Evolutionary conservation across 37 sponge, comb jelly and placozoan genomes (phyloP).

Genomic region (Mnemiopsis leidyi): DNA sequence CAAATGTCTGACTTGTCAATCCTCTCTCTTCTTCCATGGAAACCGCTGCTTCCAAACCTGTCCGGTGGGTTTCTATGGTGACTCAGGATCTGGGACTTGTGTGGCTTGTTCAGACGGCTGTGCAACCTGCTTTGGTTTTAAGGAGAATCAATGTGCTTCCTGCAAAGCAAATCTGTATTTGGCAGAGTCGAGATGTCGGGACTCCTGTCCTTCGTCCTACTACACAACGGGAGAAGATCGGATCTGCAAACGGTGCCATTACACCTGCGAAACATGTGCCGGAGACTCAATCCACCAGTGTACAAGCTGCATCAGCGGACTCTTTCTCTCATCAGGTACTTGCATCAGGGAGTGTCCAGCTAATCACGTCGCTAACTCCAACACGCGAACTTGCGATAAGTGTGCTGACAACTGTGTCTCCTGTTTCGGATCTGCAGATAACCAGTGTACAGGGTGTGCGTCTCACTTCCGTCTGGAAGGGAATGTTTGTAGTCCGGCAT

Average conservation of each 20-base stretch:
- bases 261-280: slow-evolving; percentile 3
- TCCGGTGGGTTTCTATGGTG: background rate
- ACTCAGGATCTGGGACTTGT: background rate
- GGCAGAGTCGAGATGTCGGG: background rate
- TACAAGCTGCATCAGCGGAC: background rate
- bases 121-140: background rate
- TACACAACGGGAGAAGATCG: background rate
- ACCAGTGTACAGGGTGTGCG: background rate
- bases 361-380: background rate
- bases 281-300: background rate
- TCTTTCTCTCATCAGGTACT: background rate
- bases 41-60: slow-evolving; percentile 11
- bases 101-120: slow-evolving; percentile 7
- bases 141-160: slow-evolving; percentile 6
- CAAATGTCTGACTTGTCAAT: slow-evolving; percentile 11
- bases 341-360: background rate
- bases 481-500: background rate
- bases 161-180: background rate
- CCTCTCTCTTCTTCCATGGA: background rate
- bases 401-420: slow-evolving; percentile 28
- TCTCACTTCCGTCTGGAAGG: background rate
- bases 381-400: background rate
- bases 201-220: background rate
- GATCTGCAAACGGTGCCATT: slow-evolving; percentile 49
- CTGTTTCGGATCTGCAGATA: background rate